Evolutionary conservation across 2,797 vertebrate species (phyloP).

Genomic region (Novumbra hubbsi): DNA sequence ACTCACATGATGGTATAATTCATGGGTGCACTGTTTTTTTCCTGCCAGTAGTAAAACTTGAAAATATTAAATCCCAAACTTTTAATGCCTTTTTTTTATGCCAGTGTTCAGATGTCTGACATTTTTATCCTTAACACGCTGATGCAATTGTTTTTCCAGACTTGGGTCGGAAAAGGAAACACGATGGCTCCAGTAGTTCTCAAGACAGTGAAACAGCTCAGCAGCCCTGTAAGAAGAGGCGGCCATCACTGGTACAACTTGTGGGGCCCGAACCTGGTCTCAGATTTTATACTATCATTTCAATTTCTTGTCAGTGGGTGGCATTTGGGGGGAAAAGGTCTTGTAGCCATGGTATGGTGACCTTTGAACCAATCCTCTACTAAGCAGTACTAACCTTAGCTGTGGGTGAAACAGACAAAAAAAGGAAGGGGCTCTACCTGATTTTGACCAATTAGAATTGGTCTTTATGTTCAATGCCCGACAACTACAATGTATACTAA

Average conservation of each 20-base stretch:
- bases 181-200: constrained; percentile 61
- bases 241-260: not conserved
- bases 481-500: not conserved
- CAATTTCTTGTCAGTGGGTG: no score
- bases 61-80: not conserved
- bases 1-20: constrained; percentile 2
- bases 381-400: not conserved
- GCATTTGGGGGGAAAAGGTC: no score
- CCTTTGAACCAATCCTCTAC: not conserved
- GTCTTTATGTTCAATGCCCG: not conserved
- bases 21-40: not conserved
- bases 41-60: not conserved
- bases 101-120: not conserved
- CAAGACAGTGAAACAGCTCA: constrained; percentile 59
- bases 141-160: not conserved
- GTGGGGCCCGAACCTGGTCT: not conserved
- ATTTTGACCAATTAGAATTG: not conserved
- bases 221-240: constrained; percentile 68
- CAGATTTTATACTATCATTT: no score
- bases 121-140: not conserved
- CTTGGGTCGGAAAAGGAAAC: constrained; percentile 76
- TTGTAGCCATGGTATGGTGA: not conserved
- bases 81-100: no score
- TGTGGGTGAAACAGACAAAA: not conserved
- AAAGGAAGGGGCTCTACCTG: not conserved